A percentile compares a stretch with the other conserved stretches of the same genome.
These are phyloP conservation scores for Belonocnema kinseyi DNA, from an alignment of 1,140 invertebrate species.

Conservation along the genomic window DNA sequence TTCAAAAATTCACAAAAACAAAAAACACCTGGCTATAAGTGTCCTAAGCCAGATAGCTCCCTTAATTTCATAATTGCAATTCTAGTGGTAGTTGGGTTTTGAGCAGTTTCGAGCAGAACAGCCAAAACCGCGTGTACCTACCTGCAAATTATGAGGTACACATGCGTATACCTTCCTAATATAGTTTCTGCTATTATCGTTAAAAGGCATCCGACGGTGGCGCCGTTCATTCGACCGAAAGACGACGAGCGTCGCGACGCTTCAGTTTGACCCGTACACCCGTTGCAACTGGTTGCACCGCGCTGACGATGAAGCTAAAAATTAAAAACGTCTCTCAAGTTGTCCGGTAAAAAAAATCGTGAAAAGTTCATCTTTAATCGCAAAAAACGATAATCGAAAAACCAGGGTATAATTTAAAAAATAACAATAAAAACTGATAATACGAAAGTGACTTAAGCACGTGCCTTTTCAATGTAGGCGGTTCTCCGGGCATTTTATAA, in stretches of 20 bases:
- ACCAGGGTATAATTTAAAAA: neutral
- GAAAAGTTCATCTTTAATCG: neutral
- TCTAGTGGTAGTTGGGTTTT: conserved; percentile 32
- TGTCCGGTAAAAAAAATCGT: neutral
- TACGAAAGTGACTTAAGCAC: neutral
- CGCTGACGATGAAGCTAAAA: conserved; percentile 3
- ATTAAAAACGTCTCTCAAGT: neutral
- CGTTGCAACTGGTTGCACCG: conserved; percentile 47
- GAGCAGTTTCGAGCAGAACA: conserved; percentile 34
- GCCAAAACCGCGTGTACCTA: conserved; percentile 14
- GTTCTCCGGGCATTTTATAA: no score
- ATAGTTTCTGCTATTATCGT: conserved; percentile 44
- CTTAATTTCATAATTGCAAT: neutral
- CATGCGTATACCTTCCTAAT: conserved; percentile 43
- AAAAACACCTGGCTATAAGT: no score
- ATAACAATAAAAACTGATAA: neutral
- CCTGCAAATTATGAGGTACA: conserved; percentile 36
- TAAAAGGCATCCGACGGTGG: conserved; percentile 53
- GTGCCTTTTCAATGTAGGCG: no score
- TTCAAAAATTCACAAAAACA: no score
- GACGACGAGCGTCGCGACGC: conserved; percentile 48
- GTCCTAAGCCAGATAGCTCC: no score
- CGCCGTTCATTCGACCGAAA: conserved; percentile 52
- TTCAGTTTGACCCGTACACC: conserved; percentile 59
- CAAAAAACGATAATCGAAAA: neutral